phyloP scores from a whole-genome alignment of 2,888 invertebrate genomes.

The Antheraea assamensis region DNA sequence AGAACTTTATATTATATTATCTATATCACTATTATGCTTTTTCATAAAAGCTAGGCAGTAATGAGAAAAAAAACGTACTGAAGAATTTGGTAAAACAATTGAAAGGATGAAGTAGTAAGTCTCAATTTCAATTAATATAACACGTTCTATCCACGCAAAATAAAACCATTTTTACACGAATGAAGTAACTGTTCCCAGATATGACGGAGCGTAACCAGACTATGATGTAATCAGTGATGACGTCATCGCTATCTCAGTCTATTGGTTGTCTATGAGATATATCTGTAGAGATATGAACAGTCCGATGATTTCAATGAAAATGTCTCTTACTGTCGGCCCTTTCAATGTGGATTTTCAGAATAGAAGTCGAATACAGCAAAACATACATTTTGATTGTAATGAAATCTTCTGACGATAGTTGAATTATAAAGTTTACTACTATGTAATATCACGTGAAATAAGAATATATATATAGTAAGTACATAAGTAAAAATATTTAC shows the following conservation, averaged over 20 bases:
- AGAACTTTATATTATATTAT: too few species aligned
- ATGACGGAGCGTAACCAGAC: too few species aligned
- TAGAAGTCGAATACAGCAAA: background rate
- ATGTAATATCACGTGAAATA: background rate
- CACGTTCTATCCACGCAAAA: too few species aligned
- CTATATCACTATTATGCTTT: too few species aligned
- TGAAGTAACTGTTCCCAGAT: too few species aligned
- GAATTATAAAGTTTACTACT: background rate
- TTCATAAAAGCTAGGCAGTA: too few species aligned
- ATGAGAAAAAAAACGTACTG: too few species aligned
- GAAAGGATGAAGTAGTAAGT: too few species aligned
- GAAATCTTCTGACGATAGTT: background rate
- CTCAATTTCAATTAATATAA: too few species aligned
- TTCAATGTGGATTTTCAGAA: background rate
- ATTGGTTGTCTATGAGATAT: background rate
- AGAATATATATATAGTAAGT: background rate
- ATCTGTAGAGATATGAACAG: background rate
- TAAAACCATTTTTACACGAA: too few species aligned
- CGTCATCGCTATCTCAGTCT: background rate
- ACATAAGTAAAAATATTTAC: background rate
- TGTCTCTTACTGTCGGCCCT: background rate
- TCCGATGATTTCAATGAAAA: background rate
- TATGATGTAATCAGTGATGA: background rate
- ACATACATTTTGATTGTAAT: background rate
- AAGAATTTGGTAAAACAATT: too few species aligned